Base-by-base conservation (phyloP, 2,797 vertebrate species). In the Microcaecilia unicolor region DNA sequence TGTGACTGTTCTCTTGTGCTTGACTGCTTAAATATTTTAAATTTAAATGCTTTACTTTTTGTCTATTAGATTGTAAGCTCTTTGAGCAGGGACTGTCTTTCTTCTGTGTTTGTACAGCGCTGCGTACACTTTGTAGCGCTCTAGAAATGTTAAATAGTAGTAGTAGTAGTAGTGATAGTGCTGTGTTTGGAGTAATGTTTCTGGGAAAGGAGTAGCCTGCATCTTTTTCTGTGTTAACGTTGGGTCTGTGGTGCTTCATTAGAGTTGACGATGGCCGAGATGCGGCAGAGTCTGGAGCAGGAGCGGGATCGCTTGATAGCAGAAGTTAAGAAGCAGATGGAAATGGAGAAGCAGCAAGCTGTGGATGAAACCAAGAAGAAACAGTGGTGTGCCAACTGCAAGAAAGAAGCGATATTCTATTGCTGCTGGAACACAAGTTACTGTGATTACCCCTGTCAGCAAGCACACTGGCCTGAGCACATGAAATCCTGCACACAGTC, bases 371-470 rank as follows among this genome's bases (percentile, higher is more conserved):
- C 95, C 37, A 98, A 98, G 73, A 97, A 96, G 84, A 98, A 97
- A 55, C 95, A 98, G 61, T 98, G 95, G 95, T 98, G 95, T 1
- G 95, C 95, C 23, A 93, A 93, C 74, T 98, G 95, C 78, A 91
- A 89, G 61, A 98, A 98, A 58, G 95, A 98, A 57, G 94, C 95
- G 64, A 98, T 98, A 39, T 98, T 98, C 64, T 98, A 98, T 58
- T 98, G 95, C 76, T 98, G 94, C 67, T 98, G 94, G 94, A 98
- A 98, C 44, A 98, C 95, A 13, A 98, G 94, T 72, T 98, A 98
- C 74, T 98, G 95, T 5, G 95, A 98, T 69, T 98, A 98, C 51
- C 95, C 95, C 40, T 98, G 95, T 58, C 95, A 98, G 61, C 94
- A 98, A 63, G 93, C 95, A 11, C 95, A 98, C 71, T 98, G 95